Evolutionary conservation across 2,113 vertebrate species (phyloP), one percentile per base, ranked within the genome.

Genomic region (Gasterosteus nipponicus): DNA sequence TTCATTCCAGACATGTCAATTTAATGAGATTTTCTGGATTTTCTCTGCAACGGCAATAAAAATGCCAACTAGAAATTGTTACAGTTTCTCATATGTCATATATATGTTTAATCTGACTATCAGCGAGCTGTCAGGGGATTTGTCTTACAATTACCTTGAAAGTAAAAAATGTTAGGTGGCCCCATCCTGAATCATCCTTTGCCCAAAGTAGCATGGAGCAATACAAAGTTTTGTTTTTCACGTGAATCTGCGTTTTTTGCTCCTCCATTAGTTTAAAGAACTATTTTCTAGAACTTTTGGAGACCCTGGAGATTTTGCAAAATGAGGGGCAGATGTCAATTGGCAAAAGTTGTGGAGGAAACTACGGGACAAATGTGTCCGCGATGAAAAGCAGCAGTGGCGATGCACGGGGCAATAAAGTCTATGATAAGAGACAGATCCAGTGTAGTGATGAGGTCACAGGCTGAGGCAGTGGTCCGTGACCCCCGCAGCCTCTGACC

Each of bases 41-140:
- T 85, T 86, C 67, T 88, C 31, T 75, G 31, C 29, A 18, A n/a
- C 31, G 46, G 22, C 69, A 75, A 82, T 72, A 85, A 86, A 87
- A 86, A 82, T n/a, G 42, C 39, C 75, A 69, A 80, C 84, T 91
- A 78, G 84, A 82, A 88, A 75, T 85, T 75, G 64, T 89, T 79
- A 81, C 66, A 19, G 49, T 75, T 75, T 51, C 63, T 68, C 61
- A 73, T 75, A 58, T 69, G 69, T 81, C 71, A n/a, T 83, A 63
- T 86, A 49, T 80, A 69, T 70, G 59, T 85, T 85, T 73, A 73
- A 57, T 81, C 53, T 26, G 11, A 39, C 57, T 29, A 61, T 19
- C 19, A 22, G 18, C 9, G 3, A 11, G 31, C 3, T 76, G 5
- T 61, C 19, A 75, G 42, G 3, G 49, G 22, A 57, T 75, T 81